Conservation (phyloP, 2,113 vertebrate genomes). For the Siniperca knerii region DNA sequence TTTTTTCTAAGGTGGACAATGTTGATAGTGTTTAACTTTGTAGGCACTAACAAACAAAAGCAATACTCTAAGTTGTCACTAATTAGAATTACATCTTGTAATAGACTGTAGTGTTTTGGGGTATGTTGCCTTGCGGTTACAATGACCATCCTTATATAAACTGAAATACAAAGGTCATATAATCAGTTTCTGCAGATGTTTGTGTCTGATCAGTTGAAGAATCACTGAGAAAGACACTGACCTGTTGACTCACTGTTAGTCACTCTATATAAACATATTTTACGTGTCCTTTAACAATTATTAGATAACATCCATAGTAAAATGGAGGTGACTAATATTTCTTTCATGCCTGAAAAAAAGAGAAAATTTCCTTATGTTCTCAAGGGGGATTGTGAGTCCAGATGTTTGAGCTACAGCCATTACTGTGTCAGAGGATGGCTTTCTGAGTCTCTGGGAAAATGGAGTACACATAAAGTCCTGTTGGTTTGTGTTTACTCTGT, state of each 20-base stretch:
- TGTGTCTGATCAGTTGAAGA: constrained; percentile 10
- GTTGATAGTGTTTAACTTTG: not conserved
- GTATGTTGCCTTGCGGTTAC: not conserved
- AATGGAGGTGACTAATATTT: constrained; percentile 10
- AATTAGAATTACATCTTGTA: not conserved
- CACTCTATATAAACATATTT: constrained; percentile 4
- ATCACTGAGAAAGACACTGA: constrained; percentile 15
- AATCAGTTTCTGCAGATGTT: constrained; percentile 10
- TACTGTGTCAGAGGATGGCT: constrained; percentile 2
- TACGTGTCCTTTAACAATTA: not conserved
- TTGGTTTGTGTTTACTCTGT: constrained; percentile 12
- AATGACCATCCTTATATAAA: not conserved
- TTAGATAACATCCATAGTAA: not conserved
- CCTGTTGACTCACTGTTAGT: constrained; percentile 15
- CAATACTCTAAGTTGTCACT: not conserved
- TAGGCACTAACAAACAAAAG: not conserved
- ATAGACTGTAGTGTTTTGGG: not conserved
- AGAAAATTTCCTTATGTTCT: not conserved
- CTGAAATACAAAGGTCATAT: constrained; percentile 22
- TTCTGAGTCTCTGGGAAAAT: not conserved
- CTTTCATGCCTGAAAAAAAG: not conserved
- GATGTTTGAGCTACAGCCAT: constrained; percentile 18
- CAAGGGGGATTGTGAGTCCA: constrained; percentile 7
- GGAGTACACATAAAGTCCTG: not conserved
- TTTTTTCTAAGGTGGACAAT: not conserved